Base-by-base conservation (phyloP, 2,113 vertebrate genomes). In the Gadus macrocephalus region DNA sequence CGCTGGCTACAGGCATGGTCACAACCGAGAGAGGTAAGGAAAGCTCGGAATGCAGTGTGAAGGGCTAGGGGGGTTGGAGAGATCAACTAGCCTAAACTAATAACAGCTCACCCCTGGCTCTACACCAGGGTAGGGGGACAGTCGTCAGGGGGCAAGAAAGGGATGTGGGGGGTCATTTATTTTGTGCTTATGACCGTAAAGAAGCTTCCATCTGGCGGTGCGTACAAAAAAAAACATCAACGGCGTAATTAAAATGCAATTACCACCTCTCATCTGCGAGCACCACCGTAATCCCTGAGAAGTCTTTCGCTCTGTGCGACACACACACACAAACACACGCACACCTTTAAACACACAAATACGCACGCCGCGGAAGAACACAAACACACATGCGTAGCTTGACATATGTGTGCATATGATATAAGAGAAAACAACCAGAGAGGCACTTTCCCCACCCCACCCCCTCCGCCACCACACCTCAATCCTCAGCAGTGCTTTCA, bases 171-270 rank as follows among this genome's bases (percentile, higher is more conserved):
- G 91, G 83, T 89, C 90, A 93, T 92, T 94, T 93, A 95, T 93
- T 93, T 89, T 91, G 74, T 92, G 93, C 89, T 84, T 87, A 89
- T 93, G 94, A 94, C 93, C 94, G 93, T 91, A 95, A 95, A 93
- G 91, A 92, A 91, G 90, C 91, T 93, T 96, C 95, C 95, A 98
- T 97, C 95, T 98, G 95, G 92, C 94, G 93, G 88, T 91, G 92
- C 90, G 91, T 90, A 2, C 42, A 49, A 49, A 49, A 49, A 85
- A 94, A 95, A 94, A 91, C 93, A 95, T 96, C 94, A 98, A 93
- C 91, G 93, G 93, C 93, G 93, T 95, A 96, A 98, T 98, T 97
- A 98, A 98, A 97, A 97, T 94, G 94, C 95, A 96, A 96, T 98
- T 96, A 96, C 93, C 92, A 93, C 93, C 93, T 93, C 90, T 91